Percentiles rank a stretch among this genome's conserved stretches.
These are phyloP conservation scores for Thelaira solivaga DNA, from an alignment of 2,888 invertebrate genomes.

Conservation along the genomic window DNA sequence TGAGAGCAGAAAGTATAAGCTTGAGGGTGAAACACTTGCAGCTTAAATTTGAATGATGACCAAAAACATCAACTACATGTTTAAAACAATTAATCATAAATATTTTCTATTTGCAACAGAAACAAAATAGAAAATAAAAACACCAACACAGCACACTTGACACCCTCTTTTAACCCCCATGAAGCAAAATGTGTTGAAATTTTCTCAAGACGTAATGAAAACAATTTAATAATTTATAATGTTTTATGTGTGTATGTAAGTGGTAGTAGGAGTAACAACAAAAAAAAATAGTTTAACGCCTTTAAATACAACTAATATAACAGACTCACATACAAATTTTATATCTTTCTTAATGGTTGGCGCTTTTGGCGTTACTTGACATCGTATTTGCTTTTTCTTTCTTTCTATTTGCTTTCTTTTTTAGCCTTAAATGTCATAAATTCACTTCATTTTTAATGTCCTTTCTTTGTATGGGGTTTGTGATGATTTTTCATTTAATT, in stretches of 20 bases:
- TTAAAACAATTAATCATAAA: constrained; percentile 53
- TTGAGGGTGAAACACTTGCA: constrained; percentile 9
- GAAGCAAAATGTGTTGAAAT: constrained; percentile 8
- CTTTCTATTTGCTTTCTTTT: no score
- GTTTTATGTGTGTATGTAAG: neutral
- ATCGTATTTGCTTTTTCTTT: no score
- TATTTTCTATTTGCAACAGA: neutral
- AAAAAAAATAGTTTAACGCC: constrained; percentile 31
- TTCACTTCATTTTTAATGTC: neutral
- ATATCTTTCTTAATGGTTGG: no score
- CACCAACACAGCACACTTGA: neutral
- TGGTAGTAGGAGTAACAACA: neutral
- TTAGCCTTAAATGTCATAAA: neutral
- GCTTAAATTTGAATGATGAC: constrained; percentile 57
- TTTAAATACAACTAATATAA: constrained; percentile 15
- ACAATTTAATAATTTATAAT: constrained; percentile 25
- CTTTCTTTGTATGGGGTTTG: neutral
- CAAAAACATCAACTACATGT: constrained; percentile 54
- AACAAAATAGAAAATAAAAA: constrained; percentile 8
- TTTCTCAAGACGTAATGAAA: constrained; percentile 7
- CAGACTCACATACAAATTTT: neutral
- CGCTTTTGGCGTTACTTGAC: no score
- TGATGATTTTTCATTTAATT: constrained; percentile 16
- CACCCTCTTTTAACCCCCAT: neutral
- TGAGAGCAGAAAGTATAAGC: neutral